These are phyloP conservation scores for Phyllostomus discolor DNA, from an alignment of 2,113 vertebrate genomes.

Conservation along the genomic window DNA sequence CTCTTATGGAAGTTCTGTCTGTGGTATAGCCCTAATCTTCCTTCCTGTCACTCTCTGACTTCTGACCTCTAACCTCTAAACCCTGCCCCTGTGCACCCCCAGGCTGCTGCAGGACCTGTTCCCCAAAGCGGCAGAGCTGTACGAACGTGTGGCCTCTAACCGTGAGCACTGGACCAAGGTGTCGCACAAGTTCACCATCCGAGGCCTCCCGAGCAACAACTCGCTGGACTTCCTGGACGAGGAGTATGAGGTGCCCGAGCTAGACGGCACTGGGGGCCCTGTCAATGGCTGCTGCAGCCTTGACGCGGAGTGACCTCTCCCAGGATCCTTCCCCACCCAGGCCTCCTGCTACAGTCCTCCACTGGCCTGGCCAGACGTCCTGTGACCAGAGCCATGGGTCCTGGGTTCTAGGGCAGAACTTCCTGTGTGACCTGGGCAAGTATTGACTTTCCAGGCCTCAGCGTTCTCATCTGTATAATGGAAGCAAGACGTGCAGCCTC, in stretches of 20 bases:
- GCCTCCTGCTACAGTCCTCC: not conserved
- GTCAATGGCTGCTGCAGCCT: conserved; percentile 89
- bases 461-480: conserved; percentile 28
- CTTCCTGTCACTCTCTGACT: not conserved
- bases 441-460: not conserved
- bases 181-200: conserved; percentile 96
- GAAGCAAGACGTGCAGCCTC: conserved; percentile 27
- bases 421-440: not conserved
- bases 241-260: conserved; percentile 90
- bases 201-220: conserved; percentile 97
- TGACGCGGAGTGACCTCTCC: conserved; percentile 76
- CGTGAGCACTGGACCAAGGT: conserved; percentile 97
- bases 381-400: conserved; percentile 46
- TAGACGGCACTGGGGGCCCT: conserved; percentile 80
- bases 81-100: not conserved
- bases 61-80: not conserved
- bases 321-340: not conserved
- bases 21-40: not conserved
- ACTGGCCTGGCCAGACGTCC: not conserved
- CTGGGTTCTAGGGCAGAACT: not conserved
- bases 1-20: not conserved
- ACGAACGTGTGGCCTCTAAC: conserved; percentile 93
- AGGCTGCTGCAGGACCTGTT: conserved; percentile 95
- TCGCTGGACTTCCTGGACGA: conserved; percentile 97
- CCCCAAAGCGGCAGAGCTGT: conserved; percentile 89